Conservation (phyloP, 2,888 invertebrate species). For the Drosophila seclusa region DNA sequence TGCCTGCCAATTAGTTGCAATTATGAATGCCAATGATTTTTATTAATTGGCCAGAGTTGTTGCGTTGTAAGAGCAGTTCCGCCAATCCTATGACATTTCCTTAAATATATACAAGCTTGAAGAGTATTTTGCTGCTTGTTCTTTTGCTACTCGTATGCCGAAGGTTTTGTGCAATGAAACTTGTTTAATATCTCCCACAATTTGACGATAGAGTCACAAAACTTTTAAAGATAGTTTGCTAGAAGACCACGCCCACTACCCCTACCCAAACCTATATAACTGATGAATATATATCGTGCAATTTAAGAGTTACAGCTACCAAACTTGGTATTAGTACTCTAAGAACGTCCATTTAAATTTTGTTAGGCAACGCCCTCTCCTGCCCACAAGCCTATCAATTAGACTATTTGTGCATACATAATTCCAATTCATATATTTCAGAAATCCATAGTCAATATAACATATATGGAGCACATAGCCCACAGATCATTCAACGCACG, state of each 20-base stretch:
- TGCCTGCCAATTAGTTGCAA: conserved; percentile 67
- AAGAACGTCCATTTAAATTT: neutral
- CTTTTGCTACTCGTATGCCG: neutral
- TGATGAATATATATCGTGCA: neutral
- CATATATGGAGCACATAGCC: neutral
- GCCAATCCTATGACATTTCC: neutral
- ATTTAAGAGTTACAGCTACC: neutral
- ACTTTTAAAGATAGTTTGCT: neutral
- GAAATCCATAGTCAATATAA: neutral
- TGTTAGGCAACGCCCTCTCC: neutral
- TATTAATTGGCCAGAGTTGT: conserved; percentile 48
- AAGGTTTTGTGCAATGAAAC: neutral
- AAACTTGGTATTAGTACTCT: neutral
- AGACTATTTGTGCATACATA: neutral
- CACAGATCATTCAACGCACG: no score
- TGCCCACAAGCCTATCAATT: neutral
- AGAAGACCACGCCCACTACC: neutral
- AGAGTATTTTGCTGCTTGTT: conserved; percentile 23
- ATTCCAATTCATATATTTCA: neutral
- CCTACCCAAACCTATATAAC: neutral
- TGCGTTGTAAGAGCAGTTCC: neutral
- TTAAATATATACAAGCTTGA: neutral
- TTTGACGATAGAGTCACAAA: neutral
- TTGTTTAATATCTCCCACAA: neutral
- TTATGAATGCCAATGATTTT: conserved; percentile 35